These are phyloP conservation scores for Epizoanthus ramosus DNA, from an alignment of 92 coral and sea anemone genomes.

Conservation along the genomic window DNA sequence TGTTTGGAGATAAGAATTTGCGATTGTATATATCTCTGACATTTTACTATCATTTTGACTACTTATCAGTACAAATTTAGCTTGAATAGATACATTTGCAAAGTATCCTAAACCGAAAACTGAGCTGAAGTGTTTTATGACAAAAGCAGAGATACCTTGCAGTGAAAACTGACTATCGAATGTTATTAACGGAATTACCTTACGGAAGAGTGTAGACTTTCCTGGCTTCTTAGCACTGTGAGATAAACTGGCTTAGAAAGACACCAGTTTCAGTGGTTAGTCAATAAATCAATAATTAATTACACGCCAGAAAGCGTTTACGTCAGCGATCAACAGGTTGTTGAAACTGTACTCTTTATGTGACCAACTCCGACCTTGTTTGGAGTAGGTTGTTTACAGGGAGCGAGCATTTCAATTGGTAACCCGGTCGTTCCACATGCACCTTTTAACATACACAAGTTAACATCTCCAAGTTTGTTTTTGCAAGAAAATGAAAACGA, in stretches of 20 bases:
- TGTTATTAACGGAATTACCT: slow-evolving; percentile 7
- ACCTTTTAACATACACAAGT: background rate
- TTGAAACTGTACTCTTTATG: slow-evolving; percentile 2
- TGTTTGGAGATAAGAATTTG: background rate
- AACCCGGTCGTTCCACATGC: slow-evolving; percentile 15
- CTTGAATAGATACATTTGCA: background rate
- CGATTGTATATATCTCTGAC: background rate
- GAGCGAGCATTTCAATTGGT: background rate
- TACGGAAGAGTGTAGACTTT: slow-evolving; percentile 23
- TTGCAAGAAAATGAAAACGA: background rate
- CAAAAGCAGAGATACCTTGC: background rate
- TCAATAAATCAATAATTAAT: slow-evolving; percentile 26
- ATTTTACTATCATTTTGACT: background rate
- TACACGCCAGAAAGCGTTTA: slow-evolving; percentile 5
- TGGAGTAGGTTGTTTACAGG: slow-evolving; percentile 2
- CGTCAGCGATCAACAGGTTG: slow-evolving; percentile 42
- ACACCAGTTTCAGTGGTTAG: slow-evolving; percentile 19
- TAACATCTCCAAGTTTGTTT: slow-evolving; percentile 24
- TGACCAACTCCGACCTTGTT: slow-evolving; percentile 1
- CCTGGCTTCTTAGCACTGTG: slow-evolving; percentile 15
- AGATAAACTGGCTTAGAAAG: slow-evolving; percentile 35
- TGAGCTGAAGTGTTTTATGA: background rate
- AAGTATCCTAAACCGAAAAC: background rate
- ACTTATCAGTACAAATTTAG: background rate
- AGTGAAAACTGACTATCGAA: background rate